A percentile compares a stretch with the other conserved stretches of the same genome.
Evolutionary conservation across 30 jellyfish, hydroid and myxozoan genomes (phyloP).

Genomic region (Sanderia malayensis): DNA sequence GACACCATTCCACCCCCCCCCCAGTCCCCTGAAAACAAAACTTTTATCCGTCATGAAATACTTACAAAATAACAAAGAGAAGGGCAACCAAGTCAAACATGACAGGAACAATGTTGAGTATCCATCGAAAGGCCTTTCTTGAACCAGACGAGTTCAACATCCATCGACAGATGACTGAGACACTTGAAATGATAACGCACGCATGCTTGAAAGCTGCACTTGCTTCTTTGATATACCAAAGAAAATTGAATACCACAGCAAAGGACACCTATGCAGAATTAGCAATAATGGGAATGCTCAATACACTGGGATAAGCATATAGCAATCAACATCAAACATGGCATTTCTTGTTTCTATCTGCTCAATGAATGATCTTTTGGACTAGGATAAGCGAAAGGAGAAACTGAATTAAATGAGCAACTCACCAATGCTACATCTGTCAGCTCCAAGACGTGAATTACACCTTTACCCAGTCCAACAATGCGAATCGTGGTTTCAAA

Average conservation of each 20-base stretch:
- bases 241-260: slow-evolving; percentile 50
- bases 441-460: slow-evolving; percentile 42
- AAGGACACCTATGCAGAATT: slow-evolving; percentile 62
- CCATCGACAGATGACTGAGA: slow-evolving; percentile 60
- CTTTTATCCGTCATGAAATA: not conserved
- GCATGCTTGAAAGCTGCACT: slow-evolving; percentile 16
- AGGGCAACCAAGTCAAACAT: slow-evolving; percentile 74
- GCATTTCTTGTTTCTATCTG: no score
- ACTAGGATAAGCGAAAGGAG: no score
- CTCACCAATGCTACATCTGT: slow-evolving; percentile 50
- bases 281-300: no score
- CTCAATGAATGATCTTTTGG: no score
- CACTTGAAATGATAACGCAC: slow-evolving; percentile 63
- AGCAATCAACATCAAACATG: no score
- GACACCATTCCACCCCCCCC: no score
- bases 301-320: no score
- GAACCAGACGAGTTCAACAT: slow-evolving; percentile 74
- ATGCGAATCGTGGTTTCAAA: slow-evolving; percentile 47
- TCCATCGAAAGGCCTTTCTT: slow-evolving; percentile 78
- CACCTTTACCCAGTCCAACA: slow-evolving; percentile 55
- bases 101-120: slow-evolving; percentile 77
- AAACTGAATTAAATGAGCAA: not conserved
- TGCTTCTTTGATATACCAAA: slow-evolving; percentile 44
- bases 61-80: slow-evolving; percentile 66
- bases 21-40: no score